Percentiles rank a stretch among this genome's conserved stretches.
Evolutionary conservation across 2,888 invertebrate species (phyloP).

Genomic region (Mayetiola destructor): DNA sequence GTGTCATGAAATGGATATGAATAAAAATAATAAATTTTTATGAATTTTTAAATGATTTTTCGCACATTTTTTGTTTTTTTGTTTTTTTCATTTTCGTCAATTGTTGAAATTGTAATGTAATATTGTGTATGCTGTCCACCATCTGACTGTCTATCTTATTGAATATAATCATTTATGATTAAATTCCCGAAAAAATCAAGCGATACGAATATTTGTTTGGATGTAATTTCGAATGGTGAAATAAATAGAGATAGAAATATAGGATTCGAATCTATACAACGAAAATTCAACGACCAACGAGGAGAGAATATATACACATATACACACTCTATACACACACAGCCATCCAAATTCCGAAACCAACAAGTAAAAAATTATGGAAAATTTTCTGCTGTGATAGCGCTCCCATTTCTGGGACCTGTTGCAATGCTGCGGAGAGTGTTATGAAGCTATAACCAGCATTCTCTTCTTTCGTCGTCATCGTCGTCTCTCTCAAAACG

Average conservation of each 20-base stretch:
- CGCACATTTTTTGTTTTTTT: no score
- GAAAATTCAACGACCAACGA: background rate
- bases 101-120: no score
- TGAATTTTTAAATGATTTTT: no score
- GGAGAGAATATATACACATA: background rate
- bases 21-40: no score
- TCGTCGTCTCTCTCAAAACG: background rate
- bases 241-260: background rate
- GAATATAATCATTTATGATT: no score
- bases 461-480: background rate
- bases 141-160: no score
- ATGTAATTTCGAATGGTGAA: background rate
- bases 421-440: constrained; percentile 9
- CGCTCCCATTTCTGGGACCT: constrained; percentile 6
- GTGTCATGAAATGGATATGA: no score
- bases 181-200: no score
- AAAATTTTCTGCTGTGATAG: background rate
- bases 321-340: background rate
- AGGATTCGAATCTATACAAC: no score
- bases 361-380: background rate
- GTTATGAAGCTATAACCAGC: background rate
- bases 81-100: no score
- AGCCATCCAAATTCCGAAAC: background rate
- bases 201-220: no score
- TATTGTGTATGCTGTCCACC: no score